These are phyloP conservation scores for Solen grandis DNA, from an alignment of 1,140 invertebrate species.

Conservation along the genomic window DNA sequence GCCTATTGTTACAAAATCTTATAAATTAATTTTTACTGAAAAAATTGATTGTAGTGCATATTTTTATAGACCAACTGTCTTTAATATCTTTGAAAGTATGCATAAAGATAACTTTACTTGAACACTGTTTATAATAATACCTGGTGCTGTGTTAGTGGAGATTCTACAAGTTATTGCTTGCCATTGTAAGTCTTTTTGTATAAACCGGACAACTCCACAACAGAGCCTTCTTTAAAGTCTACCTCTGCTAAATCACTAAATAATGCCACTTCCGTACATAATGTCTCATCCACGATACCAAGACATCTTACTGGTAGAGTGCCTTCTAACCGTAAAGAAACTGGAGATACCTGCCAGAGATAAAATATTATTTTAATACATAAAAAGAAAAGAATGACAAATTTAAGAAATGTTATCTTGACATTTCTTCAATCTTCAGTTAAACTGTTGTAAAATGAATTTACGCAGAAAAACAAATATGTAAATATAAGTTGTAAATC, in stretches of 20 bases:
- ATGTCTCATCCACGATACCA: background rate
- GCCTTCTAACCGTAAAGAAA: background rate
- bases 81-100: no score
- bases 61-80: no score
- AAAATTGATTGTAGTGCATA: no score
- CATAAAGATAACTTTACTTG: no score
- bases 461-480: no score
- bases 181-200: background rate
- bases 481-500: background rate
- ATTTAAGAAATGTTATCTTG: background rate
- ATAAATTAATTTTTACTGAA: no score
- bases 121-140: no score
- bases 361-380: background rate
- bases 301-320: constrained; percentile 19
- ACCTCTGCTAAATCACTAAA: background rate
- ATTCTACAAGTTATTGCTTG: background rate
- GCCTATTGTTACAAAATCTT: no score
- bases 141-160: background rate
- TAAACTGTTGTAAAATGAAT: no score
- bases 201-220: background rate
- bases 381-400: background rate
- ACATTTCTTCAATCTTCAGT: no score
- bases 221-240: no score
- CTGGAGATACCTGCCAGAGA: background rate
- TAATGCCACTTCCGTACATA: background rate